Evolutionary conservation across 2,888 invertebrate species (phyloP), one percentile per base, ranked within the genome.

Genomic region (Limnephilus rhombicus): DNA sequence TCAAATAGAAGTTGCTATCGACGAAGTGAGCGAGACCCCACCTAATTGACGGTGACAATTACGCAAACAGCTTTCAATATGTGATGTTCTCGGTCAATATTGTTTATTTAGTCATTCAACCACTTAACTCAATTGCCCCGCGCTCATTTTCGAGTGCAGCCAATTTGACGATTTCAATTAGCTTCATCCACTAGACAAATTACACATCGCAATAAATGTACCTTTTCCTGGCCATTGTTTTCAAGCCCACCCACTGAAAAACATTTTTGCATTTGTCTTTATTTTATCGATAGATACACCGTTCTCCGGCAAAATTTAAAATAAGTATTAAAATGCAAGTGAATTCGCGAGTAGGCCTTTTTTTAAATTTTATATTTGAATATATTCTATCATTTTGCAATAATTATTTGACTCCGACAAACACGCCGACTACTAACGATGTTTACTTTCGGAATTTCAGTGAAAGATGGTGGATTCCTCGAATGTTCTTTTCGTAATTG

Each of bases 161-260:
- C 87, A 87, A 87, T 87, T 87, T 87, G 87, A 49, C 87, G 87
- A 87, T 87, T 87, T 87, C 87, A 87, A 87, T 87, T 68, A 87
- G 68, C 68, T 68, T 18, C 87, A 31, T 53, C 87, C 68, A 87
- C 68, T 85, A 53, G 29, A 31, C 41, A 37, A 85, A 85, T 85
- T 85, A 85, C 31, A 41, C 45, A 41, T 18, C 83, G 31, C 83
- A 49, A 49, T 49, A 49, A 49, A 49, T 15, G 49, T 49, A 49
- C 49, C 15, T 45, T 68, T 68, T 2, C 68, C 68, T 7, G n/a
- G 2, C n/a, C 68, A n/a, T 68, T 68, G 68, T 68, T 68, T 68
- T 24, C 24, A n/a, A 68, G 24, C 68, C n/a, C 24, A 9, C 68
- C 68, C 24, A 53, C 24, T 24, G 68, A n/a, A 68, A 68, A 24